Evolutionary conservation across 2,113 vertebrate species (phyloP), one percentile per base, ranked within the genome.

Genomic region (Theropithecus gelada): DNA sequence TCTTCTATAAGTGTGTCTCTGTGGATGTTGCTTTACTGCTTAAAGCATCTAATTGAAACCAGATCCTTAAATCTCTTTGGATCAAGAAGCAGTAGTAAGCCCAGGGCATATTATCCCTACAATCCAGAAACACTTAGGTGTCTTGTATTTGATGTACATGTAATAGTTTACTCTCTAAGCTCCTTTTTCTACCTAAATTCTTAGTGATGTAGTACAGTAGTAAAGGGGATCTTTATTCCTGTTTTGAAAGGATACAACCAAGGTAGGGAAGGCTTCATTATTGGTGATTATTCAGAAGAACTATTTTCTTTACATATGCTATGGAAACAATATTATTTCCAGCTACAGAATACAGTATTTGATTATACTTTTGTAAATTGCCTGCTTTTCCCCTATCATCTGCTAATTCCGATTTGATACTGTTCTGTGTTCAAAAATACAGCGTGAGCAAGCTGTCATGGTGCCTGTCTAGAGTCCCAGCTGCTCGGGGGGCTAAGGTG

Each of bases 11-110:
- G 97, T 98, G 98, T 98, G 98, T 98, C 98, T 99, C 99, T 98
- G 98, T 98, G 98, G 98, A 98, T 98, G 98, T 95, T 88, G 97
- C 98, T 99, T 99, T 98, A 98, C 98, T 98, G 98, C 98, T 99
- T 99, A 98, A 98, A 98, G 98, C 98, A 97, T 98, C 98, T 99
- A 99, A 99, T 99, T 98, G 98, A 98, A 99, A 99, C 98, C 99
- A 99, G 99, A 99, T 98, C 98, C 98, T 98, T 99, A 99, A 99
- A 98, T 98, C 98, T 98, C 98, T 98, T 97, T 98, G 98, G 98
- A 99, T 98, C 98, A 98, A 98, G 98, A 96, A 98, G 96, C 97
- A 97, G 96, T 98, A 98, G 98, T 98, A 98, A 99, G 98, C 98
- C 97, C 97, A 97, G 97, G 98, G 97, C 98, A 98, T 98, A 98